Evolutionary conservation across 2,888 invertebrate species (phyloP).

Genomic region (Cryptocephalus moraei): DNA sequence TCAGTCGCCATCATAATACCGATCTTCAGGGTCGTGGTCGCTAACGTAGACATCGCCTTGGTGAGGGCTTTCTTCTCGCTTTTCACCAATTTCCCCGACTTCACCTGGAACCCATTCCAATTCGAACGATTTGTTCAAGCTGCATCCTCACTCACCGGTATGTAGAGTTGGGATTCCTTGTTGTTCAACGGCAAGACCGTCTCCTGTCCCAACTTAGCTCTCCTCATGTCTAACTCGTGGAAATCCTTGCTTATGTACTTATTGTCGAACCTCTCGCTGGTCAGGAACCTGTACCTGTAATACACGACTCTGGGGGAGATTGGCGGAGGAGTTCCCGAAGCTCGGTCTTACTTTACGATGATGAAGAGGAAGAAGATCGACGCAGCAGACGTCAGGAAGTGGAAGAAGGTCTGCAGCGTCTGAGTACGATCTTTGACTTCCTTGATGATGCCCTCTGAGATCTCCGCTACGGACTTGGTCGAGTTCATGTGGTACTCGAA

Average conservation of each 20-base stretch:
- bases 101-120: slow-evolving; percentile 30
- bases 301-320: slow-evolving; percentile 48
- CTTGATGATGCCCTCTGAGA: slow-evolving; percentile 49
- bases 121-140: not conserved
- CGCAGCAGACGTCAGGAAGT: slow-evolving; percentile 53
- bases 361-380: slow-evolving; percentile 54
- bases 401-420: slow-evolving; percentile 48
- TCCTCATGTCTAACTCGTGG: slow-evolving; percentile 50
- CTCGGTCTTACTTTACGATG: slow-evolving; percentile 45
- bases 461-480: slow-evolving; percentile 43
- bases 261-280: slow-evolving; percentile 61
- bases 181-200: slow-evolving; percentile 58
- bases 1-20: slow-evolving; percentile 65
- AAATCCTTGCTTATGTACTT: slow-evolving; percentile 58
- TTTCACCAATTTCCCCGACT: slow-evolving; percentile 48
- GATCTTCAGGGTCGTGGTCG: slow-evolving; percentile 59
- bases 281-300: slow-evolving; percentile 62
- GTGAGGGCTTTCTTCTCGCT: slow-evolving; percentile 49
- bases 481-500: slow-evolving; percentile 49
- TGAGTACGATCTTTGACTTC: slow-evolving; percentile 52
- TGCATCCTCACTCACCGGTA: slow-evolving; percentile 37
- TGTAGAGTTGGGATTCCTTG: slow-evolving; percentile 53
- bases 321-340: not conserved
- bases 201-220: slow-evolving; percentile 48
- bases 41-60: slow-evolving; percentile 47